phyloP scores from a whole-genome alignment of 2,888 invertebrate species.

The Pristionchus maxplancki region DNA sequence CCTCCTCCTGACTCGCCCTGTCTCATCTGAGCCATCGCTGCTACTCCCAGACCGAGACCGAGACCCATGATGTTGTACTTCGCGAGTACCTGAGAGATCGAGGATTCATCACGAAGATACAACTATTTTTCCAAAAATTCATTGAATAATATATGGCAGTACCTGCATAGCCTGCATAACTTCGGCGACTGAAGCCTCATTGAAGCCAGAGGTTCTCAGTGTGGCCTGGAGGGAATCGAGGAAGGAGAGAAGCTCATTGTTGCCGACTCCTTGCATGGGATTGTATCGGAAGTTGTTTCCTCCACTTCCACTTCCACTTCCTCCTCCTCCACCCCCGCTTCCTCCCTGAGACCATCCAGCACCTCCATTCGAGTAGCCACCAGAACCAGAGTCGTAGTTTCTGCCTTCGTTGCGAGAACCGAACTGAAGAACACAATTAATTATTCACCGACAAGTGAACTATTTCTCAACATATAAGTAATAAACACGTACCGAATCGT shows the following conservation, averaged over 20 bases:
- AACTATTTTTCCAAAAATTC: neutral
- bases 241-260: constrained; percentile 82
- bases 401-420: neutral
- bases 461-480: neutral
- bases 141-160: too few species aligned
- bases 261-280: constrained; percentile 74
- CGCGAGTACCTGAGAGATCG: constrained; percentile 84
- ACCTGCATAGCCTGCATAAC: constrained; percentile 89
- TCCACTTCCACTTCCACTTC: constrained; percentile 75
- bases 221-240: constrained; percentile 91
- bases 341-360: constrained; percentile 39
- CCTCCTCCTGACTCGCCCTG: constrained; percentile 53
- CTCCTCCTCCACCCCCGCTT: neutral
- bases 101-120: neutral
- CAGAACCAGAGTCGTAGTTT: constrained; percentile 21
- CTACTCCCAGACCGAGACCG: constrained; percentile 81
- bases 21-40: constrained; percentile 77
- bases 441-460: neutral
- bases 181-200: constrained; percentile 91
- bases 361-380: constrained; percentile 41
- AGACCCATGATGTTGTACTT: constrained; percentile 92
- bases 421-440: neutral
- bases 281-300: constrained; percentile 65
- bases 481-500: neutral
- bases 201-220: constrained; percentile 90